These are phyloP conservation scores for Epirrhoe alternata DNA, from an alignment of 2,888 invertebrate species.

Conservation along the genomic window DNA sequence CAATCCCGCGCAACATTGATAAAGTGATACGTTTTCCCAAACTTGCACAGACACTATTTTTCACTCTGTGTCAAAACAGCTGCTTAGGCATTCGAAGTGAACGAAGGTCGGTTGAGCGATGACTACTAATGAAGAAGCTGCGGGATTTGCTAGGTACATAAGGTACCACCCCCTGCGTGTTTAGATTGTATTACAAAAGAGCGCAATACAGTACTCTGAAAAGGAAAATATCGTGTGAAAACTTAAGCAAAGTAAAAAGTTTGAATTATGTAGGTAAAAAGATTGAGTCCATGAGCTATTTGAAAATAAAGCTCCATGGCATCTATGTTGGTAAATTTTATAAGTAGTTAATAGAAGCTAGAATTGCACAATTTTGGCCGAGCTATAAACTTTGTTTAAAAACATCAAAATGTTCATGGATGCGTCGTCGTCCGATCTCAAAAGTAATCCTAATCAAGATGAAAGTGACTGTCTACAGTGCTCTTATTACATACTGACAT, in stretches of 20 bases:
- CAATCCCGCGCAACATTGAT: background rate
- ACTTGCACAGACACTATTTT: conserved; percentile 27
- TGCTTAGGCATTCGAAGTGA: conserved; percentile 73
- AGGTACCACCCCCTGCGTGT: background rate
- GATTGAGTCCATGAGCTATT: too few relatives aligned
- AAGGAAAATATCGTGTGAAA: background rate
- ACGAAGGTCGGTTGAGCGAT: conserved; percentile 64
- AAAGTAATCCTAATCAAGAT: too few relatives aligned
- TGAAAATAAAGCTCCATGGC: too few relatives aligned
- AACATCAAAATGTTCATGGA: too few relatives aligned
- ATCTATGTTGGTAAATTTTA: too few relatives aligned
- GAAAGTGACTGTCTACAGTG: too few relatives aligned
- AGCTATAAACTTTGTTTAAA: too few relatives aligned
- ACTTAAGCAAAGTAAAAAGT: background rate
- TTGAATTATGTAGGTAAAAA: too few relatives aligned
- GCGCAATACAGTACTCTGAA: background rate
- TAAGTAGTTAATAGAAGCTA: too few relatives aligned
- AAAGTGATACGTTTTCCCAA: conserved; percentile 25
- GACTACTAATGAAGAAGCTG: conserved; percentile 66
- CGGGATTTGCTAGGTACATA: conserved; percentile 25
- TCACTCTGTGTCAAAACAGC: conserved; percentile 57
- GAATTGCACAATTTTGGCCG: too few relatives aligned
- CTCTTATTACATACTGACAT: background rate
- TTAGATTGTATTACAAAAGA: background rate
- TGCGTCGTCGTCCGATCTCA: too few relatives aligned